These are phyloP conservation scores for Yasuhikotakia modesta DNA, from an alignment of 2,797 vertebrate species.

Conservation along the genomic window DNA sequence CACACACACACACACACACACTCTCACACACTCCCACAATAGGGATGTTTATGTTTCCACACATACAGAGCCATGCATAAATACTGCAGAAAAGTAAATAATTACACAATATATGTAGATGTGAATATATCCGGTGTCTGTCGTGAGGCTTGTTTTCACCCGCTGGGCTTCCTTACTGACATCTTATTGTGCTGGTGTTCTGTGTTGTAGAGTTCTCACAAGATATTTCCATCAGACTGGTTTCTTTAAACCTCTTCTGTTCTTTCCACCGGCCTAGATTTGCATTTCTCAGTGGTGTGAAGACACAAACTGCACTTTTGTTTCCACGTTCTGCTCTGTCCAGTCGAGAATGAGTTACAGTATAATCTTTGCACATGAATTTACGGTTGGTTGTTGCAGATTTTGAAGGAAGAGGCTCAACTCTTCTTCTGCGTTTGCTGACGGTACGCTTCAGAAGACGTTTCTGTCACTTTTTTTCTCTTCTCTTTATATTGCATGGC, in stretches of 20 bases:
- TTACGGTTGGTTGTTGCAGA: constrained; percentile 73
- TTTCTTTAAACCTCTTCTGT: constrained; percentile 72
- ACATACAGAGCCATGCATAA: constrained; percentile 79
- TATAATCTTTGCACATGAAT: constrained; percentile 74
- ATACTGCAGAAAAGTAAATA: constrained; percentile 56
- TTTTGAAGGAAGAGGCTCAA: constrained; percentile 56
- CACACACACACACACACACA: constrained; percentile 42
- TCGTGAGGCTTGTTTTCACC: constrained; percentile 58
- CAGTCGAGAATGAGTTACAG: constrained; percentile 67
- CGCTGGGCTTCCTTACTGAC: constrained; percentile 78
- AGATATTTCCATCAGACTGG: constrained; percentile 73
- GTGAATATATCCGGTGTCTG: constrained; percentile 60
- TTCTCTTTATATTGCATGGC: constrained; percentile 91
- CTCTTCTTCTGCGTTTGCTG: constrained; percentile 48
- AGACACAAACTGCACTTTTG: constrained; percentile 80
- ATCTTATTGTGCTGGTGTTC: constrained; percentile 77
- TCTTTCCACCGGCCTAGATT: constrained; percentile 72
- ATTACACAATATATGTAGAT: constrained; percentile 67
- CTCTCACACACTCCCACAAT: constrained; percentile 50
- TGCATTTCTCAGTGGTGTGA: constrained; percentile 69
- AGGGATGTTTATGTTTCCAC: constrained; percentile 57
- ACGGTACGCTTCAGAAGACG: constrained; percentile 56
- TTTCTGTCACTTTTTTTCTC: constrained; percentile 61
- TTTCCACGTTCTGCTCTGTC: constrained; percentile 70
- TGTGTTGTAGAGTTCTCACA: constrained; percentile 80